Base-by-base conservation (phyloP, 1,140 invertebrate species). In the Bactericera cockerelli region DNA sequence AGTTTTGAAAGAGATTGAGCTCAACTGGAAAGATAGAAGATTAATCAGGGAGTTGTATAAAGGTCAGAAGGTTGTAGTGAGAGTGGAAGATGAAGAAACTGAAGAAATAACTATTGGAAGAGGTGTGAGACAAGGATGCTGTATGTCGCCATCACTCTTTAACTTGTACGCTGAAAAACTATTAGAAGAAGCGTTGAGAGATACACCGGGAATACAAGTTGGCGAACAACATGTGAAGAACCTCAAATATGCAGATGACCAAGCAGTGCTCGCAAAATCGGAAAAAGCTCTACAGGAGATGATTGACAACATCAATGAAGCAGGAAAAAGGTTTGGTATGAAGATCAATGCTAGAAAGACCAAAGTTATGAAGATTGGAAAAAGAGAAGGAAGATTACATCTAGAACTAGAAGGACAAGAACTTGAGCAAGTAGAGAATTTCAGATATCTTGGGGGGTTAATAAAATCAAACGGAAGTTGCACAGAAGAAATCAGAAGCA, bases 161-260 rank as follows among this genome's bases (percentile, higher is more conserved):
- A 60, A 31, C 24, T 57, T 25, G n/a, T 21, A 28, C 25, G 11
- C 28, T 8, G 36, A 60, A 60, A 49, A 39, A 60, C 42, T 49
- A 49, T 49, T 49, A 22, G 56, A 61, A 36, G 56, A 22, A 58
- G 49, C 26, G 54, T 26, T 58, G 31, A 55, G 39, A 26, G 55
- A 61, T 54, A 33, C 33, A 56, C 36, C 22, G 33, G 56, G 42
- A 55, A 31, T 60, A 16, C 55, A 28, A 60, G 24, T 60, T 38
- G 53, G 55, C 10, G 54, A 36, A 36, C 6, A 60, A 56, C 58
- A 31, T 13, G 36, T 61, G 36, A 53, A 55, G 26, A 42, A 26
- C n/a, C 33, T 58, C 13, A 31, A 56, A 19, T 61, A 58, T 59
- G 60, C 60, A 54, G 60, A 61, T 61, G 49, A 61, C 38, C 42